Conservation (phyloP, 2,797 vertebrate genomes). For the Steatocranus sp. region DNA sequence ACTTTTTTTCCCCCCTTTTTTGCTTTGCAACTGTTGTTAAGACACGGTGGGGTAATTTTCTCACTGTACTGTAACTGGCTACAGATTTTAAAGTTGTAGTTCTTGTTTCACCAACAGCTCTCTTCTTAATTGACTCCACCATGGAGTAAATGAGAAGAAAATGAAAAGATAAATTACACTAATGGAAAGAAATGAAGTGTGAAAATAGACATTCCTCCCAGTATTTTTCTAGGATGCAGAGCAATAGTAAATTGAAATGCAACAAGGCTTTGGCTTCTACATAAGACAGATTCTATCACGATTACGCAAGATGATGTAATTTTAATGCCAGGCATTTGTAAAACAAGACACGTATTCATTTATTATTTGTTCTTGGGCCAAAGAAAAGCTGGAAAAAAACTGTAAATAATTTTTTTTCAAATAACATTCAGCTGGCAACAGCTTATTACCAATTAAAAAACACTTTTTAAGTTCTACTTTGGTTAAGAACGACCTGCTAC, state of each 20-base stretch:
- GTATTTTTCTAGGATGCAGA: constrained; percentile 54
- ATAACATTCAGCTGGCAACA: not conserved
- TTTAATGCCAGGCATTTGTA: constrained; percentile 22
- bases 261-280: constrained; percentile 63
- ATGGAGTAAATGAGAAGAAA: constrained; percentile 73
- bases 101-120: constrained; percentile 57
- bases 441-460: constrained; percentile 5
- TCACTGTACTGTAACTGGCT: not conserved
- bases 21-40: not conserved
- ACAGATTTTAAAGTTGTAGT: constrained; percentile 40
- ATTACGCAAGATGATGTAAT: constrained; percentile 58
- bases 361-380: not conserved
- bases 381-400: not conserved
- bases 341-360: not conserved
- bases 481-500: not conserved
- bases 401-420: not conserved
- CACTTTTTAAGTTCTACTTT: not conserved
- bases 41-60: not conserved
- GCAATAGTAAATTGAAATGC: constrained; percentile 80
- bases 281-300: constrained; percentile 44
- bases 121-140: constrained; percentile 67
- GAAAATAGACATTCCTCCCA: constrained; percentile 70
- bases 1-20: accelerated
- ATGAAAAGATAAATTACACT: constrained; percentile 72
- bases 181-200: constrained; percentile 73